Evolutionary conservation across 2,113 vertebrate genomes (phyloP).

Genomic region (Mormoops blainvillei): DNA sequence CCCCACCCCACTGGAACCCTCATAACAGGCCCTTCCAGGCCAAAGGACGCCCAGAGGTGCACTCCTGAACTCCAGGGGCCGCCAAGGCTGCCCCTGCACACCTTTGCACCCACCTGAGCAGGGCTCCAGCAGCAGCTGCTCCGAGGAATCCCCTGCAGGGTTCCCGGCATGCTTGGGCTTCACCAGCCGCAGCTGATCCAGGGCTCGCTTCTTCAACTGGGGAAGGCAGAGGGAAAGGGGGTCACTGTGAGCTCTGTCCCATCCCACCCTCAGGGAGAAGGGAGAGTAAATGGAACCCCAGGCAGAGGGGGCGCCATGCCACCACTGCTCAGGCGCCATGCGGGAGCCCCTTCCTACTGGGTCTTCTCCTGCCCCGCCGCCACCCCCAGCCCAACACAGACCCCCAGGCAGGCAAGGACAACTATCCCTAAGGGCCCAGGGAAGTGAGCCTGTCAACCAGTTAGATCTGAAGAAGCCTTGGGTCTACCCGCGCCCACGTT

Average conservation of each 20-base stretch:
- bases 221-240: neutral
- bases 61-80: rapidly evolving
- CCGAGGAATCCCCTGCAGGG: slow-evolving; percentile 20
- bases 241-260: neutral
- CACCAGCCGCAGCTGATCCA: slow-evolving; percentile 78
- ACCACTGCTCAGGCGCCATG: neutral
- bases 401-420: neutral
- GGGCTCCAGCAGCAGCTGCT: slow-evolving; percentile 71
- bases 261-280: neutral
- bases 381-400: neutral
- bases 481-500: neutral
- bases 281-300: rapidly evolving
- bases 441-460: neutral
- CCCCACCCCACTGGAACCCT: neutral
- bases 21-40: neutral
- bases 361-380: rapidly evolving
- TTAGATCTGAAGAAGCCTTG: neutral
- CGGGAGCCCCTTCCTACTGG: neutral
- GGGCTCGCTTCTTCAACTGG: slow-evolving; percentile 81
- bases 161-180: slow-evolving; percentile 73
- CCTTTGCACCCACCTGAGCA: slow-evolving; percentile 71
- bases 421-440: neutral
- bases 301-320: neutral
- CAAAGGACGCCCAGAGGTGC: neutral
- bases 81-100: rapidly evolving